Percentiles rank a stretch among this genome's conserved stretches.
These are phyloP conservation scores for Linnaemya vulpina DNA, from an alignment of 2,888 invertebrate genomes.

Conservation along the genomic window DNA sequence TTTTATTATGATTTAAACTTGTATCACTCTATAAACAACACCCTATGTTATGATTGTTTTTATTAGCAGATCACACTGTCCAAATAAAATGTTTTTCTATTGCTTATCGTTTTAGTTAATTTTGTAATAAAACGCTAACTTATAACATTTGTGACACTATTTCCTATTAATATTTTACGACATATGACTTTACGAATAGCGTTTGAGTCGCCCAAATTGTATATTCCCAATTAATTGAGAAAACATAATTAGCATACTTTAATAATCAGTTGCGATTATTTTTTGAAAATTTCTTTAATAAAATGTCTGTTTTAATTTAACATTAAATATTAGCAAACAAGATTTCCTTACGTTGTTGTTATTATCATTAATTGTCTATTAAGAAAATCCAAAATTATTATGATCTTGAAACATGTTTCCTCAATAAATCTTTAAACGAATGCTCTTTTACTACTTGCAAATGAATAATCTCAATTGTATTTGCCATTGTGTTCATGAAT, in stretches of 20 bases:
- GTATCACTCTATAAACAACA: no score
- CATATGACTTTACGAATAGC: no score
- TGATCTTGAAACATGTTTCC: constrained; percentile 54
- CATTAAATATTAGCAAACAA: background rate
- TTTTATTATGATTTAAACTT: no score
- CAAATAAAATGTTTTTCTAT: no score
- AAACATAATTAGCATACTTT: background rate
- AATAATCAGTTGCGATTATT: background rate
- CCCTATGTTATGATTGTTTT: no score
- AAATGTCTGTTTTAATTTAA: constrained; percentile 7
- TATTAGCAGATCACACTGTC: no score
- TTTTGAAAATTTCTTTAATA: background rate
- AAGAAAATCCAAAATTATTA: constrained; percentile 47
- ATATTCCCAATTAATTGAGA: no score
- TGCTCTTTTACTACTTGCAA: constrained; percentile 20
- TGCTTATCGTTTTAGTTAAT: no score
- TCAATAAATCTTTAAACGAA: constrained; percentile 44
- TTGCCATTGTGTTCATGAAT: background rate
- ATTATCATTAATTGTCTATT: constrained; percentile 17
- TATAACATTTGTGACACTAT: no score
- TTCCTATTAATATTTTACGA: no score
- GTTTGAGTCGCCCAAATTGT: no score
- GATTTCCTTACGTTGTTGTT: constrained; percentile 8
- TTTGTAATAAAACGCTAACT: no score
- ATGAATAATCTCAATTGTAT: constrained; percentile 24